Percentiles rank a stretch among this genome's conserved stretches.
These are phyloP conservation scores for Merluccius polli DNA, from an alignment of 2,797 vertebrate species.

Conservation along the genomic window DNA sequence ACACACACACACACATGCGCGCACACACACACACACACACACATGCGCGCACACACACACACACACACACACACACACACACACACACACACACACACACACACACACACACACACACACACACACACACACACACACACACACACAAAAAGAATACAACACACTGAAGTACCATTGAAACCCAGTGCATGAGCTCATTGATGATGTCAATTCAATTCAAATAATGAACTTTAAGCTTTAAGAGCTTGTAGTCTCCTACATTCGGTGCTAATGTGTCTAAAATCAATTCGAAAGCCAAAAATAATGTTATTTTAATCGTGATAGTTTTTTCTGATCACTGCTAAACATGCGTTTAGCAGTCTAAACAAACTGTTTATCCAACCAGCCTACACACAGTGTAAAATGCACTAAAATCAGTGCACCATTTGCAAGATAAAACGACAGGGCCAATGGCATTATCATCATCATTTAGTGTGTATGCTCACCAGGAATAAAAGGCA, in stretches of 20 bases:
- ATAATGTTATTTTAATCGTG: neutral
- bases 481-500: neutral
- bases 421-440: neutral
- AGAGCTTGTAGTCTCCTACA: neutral
- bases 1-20: slow-evolving; percentile 8
- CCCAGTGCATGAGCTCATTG: neutral
- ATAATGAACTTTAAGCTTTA: neutral
- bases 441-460: neutral
- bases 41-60: neutral
- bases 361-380: neutral
- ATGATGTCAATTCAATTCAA: neutral
- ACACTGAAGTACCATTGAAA: neutral
- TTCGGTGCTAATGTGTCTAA: neutral
- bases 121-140: too few relatives aligned
- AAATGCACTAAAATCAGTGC: neutral
- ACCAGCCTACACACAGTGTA: neutral
- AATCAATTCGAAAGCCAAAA: neutral
- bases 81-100: too few relatives aligned
- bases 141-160: neutral
- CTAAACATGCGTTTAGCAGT: neutral
- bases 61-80: too few relatives aligned
- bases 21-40: neutral
- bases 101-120: too few relatives aligned
- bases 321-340: neutral
- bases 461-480: neutral